Conservation (phyloP, 2,113 vertebrate species). For the Rhinoderma darwinii region DNA sequence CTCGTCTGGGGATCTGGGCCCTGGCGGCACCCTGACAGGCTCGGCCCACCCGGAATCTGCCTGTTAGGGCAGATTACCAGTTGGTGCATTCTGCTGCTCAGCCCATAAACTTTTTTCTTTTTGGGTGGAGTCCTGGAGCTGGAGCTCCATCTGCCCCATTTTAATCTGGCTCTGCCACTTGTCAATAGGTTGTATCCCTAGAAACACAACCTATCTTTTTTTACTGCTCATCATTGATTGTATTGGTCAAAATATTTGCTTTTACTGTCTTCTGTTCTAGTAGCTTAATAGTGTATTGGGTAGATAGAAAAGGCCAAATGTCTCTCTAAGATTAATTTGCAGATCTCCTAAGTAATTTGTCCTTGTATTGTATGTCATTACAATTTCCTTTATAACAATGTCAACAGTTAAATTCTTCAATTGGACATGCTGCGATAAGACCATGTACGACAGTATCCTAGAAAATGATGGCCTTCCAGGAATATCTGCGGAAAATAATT, state of each 20-base stretch:
- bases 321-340: background rate
- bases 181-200: no score
- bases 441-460: slow-evolving; percentile 48
- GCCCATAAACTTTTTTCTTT: no score
- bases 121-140: no score
- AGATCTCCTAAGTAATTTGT: background rate
- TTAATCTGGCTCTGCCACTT: no score
- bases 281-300: background rate
- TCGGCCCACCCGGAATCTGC: no score
- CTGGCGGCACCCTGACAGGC: no score
- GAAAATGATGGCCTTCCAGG: slow-evolving; percentile 35
- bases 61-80: no score
- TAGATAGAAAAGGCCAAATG: background rate
- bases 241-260: background rate
- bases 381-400: background rate
- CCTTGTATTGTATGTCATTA: background rate
- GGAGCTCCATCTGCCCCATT: no score
- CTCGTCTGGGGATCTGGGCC: no score
- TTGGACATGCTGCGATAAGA: background rate
- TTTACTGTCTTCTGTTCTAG: background rate
- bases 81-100: no score
- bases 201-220: no score
- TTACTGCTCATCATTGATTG: background rate
- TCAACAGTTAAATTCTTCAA: slow-evolving; percentile 42
- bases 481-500: slow-evolving; percentile 42